phyloP scores from a whole-genome alignment of 2,888 invertebrate species.

The Cynaeus angustus region DNA sequence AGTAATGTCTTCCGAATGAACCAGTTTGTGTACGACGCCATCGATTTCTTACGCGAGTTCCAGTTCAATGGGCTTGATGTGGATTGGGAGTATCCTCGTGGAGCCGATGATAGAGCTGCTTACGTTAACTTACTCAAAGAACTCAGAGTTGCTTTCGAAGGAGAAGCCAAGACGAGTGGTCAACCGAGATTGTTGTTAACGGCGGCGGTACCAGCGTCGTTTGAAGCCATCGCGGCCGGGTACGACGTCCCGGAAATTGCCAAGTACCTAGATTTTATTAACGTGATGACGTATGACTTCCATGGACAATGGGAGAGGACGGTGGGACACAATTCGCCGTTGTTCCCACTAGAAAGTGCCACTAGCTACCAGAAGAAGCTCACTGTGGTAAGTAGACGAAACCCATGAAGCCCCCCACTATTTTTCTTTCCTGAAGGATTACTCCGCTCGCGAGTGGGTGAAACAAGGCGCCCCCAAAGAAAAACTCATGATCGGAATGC shows the following conservation, averaged over 20 bases:
- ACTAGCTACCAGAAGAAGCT: slow-evolving; percentile 94
- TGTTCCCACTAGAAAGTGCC: slow-evolving; percentile 91
- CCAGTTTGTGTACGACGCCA: slow-evolving; percentile 95
- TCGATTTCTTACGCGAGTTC: slow-evolving; percentile 92
- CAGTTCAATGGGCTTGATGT: slow-evolving; percentile 95
- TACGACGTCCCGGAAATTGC: slow-evolving; percentile 96
- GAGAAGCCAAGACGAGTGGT: slow-evolving; percentile 89
- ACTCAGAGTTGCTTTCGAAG: slow-evolving; percentile 90
- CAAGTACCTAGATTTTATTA: slow-evolving; percentile 94
- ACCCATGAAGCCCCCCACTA: too few relatives aligned
- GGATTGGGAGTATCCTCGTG: slow-evolving; percentile 96
- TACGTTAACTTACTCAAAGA: slow-evolving; percentile 90
- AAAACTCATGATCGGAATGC: slow-evolving; percentile 95
- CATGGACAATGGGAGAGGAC: slow-evolving; percentile 96
- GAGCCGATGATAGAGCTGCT: slow-evolving; percentile 88
- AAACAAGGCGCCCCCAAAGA: slow-evolving; percentile 95
- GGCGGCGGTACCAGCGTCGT: slow-evolving; percentile 94
- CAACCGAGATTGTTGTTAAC: slow-evolving; percentile 80
- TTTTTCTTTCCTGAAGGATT: slow-evolving; percentile 76
- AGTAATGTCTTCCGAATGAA: slow-evolving; percentile 95
- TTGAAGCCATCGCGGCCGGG: slow-evolving; percentile 94
- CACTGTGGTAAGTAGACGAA: slow-evolving; percentile 87
- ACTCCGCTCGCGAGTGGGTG: slow-evolving; percentile 93
- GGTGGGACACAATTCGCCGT: slow-evolving; percentile 94
- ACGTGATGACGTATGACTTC: slow-evolving; percentile 97